These are phyloP conservation scores for Eretmocerus hayati DNA, from an alignment of 2,888 invertebrate species.

Conservation along the genomic window DNA sequence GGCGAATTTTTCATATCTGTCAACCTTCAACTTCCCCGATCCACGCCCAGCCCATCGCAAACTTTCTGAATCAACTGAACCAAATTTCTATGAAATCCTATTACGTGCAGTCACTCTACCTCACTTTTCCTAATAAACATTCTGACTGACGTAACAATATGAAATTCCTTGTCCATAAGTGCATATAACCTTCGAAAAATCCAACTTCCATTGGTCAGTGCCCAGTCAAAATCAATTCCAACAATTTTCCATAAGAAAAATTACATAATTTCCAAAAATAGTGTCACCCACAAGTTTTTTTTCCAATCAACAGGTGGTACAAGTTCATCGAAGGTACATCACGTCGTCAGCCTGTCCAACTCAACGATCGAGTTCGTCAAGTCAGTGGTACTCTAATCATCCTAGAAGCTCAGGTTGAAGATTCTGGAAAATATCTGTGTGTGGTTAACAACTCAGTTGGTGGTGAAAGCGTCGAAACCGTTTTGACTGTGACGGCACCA, in stretches of 20 bases:
- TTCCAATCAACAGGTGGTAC: conserved; percentile 89
- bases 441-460: conserved; percentile 93
- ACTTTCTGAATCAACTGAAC: too few relatives aligned
- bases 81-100: too few relatives aligned
- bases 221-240: background rate
- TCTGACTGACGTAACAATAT: too few relatives aligned
- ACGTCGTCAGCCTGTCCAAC: conserved; percentile 79
- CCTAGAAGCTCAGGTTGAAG: conserved; percentile 81
- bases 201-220: background rate
- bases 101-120: too few relatives aligned
- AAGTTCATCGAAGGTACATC: conserved; percentile 85
- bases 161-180: background rate
- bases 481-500: conserved; percentile 86
- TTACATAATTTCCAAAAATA: too few relatives aligned
- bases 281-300: too few relatives aligned
- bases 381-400: conserved; percentile 91
- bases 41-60: too few relatives aligned
- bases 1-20: too few relatives aligned
- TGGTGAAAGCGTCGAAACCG: conserved; percentile 86
- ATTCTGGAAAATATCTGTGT: conserved; percentile 90
- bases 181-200: background rate
- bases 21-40: too few relatives aligned
- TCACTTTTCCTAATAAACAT: too few relatives aligned
- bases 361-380: conserved; percentile 85
- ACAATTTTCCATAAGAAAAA: too few relatives aligned